These are phyloP conservation scores for Intellagama lesueurii DNA, from an alignment of 2,797 vertebrate species.

Conservation along the genomic window DNA sequence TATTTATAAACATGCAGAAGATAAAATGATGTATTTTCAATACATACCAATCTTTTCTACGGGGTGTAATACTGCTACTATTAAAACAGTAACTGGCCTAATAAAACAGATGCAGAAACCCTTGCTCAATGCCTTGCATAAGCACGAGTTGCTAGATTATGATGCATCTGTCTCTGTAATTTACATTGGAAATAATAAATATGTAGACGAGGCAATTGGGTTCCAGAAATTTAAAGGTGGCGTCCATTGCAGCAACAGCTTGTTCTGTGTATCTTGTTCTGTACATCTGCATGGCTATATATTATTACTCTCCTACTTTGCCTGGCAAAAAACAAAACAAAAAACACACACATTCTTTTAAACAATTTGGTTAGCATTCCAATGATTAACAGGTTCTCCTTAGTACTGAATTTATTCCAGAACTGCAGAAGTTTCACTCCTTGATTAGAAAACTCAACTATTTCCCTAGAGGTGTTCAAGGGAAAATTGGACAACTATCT, in stretches of 20 bases:
- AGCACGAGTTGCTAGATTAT: conserved; percentile 53
- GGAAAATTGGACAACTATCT: no score
- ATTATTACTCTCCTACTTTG: conserved; percentile 26
- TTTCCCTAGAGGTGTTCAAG: background rate
- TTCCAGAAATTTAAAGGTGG: conserved; percentile 54
- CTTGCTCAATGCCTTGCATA: conserved; percentile 46
- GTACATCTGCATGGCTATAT: conserved; percentile 43
- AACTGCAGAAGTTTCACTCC: background rate
- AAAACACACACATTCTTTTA: background rate
- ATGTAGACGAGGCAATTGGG: conserved; percentile 53
- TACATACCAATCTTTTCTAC: background rate
- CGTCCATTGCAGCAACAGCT: conserved; percentile 34
- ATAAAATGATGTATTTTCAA: conserved; percentile 29
- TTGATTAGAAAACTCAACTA: background rate
- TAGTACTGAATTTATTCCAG: background rate
- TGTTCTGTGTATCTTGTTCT: conserved; percentile 19
- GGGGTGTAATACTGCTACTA: background rate
- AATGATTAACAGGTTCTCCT: background rate
- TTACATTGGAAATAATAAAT: conserved; percentile 61
- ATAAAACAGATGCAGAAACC: conserved; percentile 37
- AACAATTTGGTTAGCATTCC: background rate
- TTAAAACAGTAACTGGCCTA: conserved; percentile 9
- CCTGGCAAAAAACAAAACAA: background rate
- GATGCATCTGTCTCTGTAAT: conserved; percentile 56
- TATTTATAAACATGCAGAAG: conserved; percentile 3